Conservation (phyloP, 2,113 vertebrate genomes). For the Montifringilla adamsi region DNA sequence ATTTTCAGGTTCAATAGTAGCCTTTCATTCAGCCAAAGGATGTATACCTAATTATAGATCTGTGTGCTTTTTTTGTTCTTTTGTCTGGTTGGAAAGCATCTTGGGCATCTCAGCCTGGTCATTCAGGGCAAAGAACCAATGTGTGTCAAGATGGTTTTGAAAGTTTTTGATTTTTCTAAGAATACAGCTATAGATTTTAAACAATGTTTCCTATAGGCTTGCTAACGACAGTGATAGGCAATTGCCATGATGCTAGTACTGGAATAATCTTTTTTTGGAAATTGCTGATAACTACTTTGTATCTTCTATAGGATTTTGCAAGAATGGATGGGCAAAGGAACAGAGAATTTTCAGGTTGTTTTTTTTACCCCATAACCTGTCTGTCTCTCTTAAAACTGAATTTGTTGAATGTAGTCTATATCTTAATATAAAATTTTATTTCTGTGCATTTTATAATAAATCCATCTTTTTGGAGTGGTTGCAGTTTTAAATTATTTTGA, state of each 20-base stretch:
- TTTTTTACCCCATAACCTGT: neutral
- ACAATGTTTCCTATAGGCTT: neutral
- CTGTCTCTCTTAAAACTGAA: neutral
- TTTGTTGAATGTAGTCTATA: neutral
- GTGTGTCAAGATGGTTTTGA: neutral
- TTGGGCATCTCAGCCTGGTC: neutral
- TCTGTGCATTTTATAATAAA: neutral
- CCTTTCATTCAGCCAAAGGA: neutral
- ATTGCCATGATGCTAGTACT: neutral
- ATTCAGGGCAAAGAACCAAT: neutral
- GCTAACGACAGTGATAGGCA: neutral
- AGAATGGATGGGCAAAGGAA: neutral
- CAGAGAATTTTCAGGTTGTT: neutral
- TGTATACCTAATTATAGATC: neutral
- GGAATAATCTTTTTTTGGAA: neutral
- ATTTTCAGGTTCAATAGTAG: slow-evolving; percentile 38
- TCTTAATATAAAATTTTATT: neutral
- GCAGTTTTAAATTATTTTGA: neutral
- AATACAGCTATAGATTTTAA: neutral
- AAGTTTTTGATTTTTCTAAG: slow-evolving; percentile 6
- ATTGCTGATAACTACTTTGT: neutral
- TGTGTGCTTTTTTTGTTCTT: slow-evolving; percentile 5
- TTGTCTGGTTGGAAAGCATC: neutral
- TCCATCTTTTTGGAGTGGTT: neutral
- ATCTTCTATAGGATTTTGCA: neutral